Percentiles rank a stretch among this genome's conserved stretches.
phyloP scores from a whole-genome alignment of 1,140 invertebrate genomes.

The Centruroides sculpturatus region DNA sequence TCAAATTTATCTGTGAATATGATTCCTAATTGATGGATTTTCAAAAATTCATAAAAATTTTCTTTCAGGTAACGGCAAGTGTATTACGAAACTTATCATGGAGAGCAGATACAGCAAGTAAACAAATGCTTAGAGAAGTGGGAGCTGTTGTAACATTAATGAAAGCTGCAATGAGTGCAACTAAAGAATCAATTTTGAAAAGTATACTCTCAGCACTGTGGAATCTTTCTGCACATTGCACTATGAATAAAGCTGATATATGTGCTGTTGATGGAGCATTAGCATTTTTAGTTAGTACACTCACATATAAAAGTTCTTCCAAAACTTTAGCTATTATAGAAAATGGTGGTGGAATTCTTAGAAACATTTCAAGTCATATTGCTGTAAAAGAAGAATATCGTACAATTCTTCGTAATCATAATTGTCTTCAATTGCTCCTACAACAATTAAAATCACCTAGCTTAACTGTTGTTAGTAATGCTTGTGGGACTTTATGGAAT shows the following conservation, averaged over 20 bases:
- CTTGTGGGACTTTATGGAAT: slow-evolving; percentile 92
- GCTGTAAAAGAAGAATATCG: slow-evolving; percentile 81
- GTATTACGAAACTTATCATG: slow-evolving; percentile 92
- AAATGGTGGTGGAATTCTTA: slow-evolving; percentile 84
- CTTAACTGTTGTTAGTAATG: slow-evolving; percentile 87
- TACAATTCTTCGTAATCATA: slow-evolving; percentile 64
- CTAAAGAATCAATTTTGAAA: slow-evolving; percentile 85
- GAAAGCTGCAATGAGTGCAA: slow-evolving; percentile 70
- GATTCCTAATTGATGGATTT: too few species aligned
- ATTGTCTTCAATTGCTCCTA: slow-evolving; percentile 75
- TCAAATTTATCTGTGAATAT: too few species aligned
- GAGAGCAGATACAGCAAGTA: slow-evolving; percentile 81
- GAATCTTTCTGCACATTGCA: slow-evolving; percentile 91
- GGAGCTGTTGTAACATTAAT: slow-evolving; percentile 68
- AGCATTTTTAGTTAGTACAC: slow-evolving; percentile 73
- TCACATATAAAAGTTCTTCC: slow-evolving; percentile 72
- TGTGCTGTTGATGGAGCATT: slow-evolving; percentile 75
- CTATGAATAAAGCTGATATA: slow-evolving; percentile 84
- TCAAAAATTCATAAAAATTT: slow-evolving; percentile 3
- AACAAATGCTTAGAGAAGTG: slow-evolving; percentile 74
- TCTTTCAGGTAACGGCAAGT: slow-evolving; percentile 65
- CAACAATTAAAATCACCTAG: slow-evolving; percentile 84
- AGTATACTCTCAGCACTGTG: slow-evolving; percentile 88
- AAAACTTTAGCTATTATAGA: slow-evolving; percentile 75
- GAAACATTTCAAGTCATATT: slow-evolving; percentile 89